Base-by-base conservation (phyloP, 2,113 vertebrate genomes). In the Rattus rattus region DNA sequence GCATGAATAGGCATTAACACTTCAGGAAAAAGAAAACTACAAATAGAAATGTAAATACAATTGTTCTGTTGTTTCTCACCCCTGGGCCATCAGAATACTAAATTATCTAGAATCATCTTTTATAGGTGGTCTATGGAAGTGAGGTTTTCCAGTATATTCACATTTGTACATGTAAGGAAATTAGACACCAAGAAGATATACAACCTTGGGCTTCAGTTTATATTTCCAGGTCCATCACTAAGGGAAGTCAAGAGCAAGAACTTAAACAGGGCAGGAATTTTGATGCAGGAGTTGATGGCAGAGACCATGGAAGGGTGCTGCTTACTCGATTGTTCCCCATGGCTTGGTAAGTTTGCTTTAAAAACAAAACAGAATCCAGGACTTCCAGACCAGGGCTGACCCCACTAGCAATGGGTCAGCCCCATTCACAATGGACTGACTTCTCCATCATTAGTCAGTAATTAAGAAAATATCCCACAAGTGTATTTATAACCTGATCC, bases 161-260 rank as follows among this genome's bases (percentile, higher is more conserved):
- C 7, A 76, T 72, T 86, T 94, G 7, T 90, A 39, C 8, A 67
- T 90, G 72, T 54, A 16, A 79, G 76, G 14, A 63, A 90, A 28
- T 73, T 90, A 83, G 61, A 90, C 89, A 36, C 22, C 61, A 93
- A 59, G 17, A 22, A 94, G 12, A 3, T 28, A 96, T 92, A 96
- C 61, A n/a, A n/a, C n/a, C n/a, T n/a, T n/a, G n/a, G n/a, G n/a
- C n/a, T n/a, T n/a, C n/a, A 52, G 14, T 2, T 52, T 77, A 77
- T 3, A 77, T 3, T 77, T 30, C 1, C 47, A 77, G 76, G 10
- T 52, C 26, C 7, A 30, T 77, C 28, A 77, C 47, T 79, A 30
- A 33, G 47, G 14, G 28, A 33, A 79, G 4, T 19, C 47, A 33
- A 33, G 28, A 17, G 16, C 28, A 79, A 8, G 47, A 52, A 52